Percentiles rank a stretch among this genome's conserved stretches.
These are phyloP conservation scores for Diorhabda carinulata DNA, from an alignment of 1,140 invertebrate genomes.

Conservation along the genomic window DNA sequence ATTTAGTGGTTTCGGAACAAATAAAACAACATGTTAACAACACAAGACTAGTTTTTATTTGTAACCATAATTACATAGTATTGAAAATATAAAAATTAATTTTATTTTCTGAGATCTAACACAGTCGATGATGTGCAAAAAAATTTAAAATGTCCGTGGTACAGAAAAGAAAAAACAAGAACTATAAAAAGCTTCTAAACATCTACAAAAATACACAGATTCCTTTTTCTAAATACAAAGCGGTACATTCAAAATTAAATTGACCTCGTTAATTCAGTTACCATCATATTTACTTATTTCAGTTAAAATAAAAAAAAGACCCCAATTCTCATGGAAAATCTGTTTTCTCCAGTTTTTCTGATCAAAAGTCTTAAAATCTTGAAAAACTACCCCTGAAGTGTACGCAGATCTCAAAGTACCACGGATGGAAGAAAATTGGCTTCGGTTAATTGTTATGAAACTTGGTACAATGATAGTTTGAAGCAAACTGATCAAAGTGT, in stretches of 20 bases:
- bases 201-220: slow-evolving; percentile 34
- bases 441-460: no score
- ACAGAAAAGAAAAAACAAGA: slow-evolving; percentile 13
- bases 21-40: slow-evolving; percentile 19
- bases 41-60: slow-evolving; percentile 33
- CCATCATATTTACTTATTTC: no score
- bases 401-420: no score
- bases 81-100: slow-evolving; percentile 30
- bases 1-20: not conserved
- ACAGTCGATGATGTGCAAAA: slow-evolving; percentile 28
- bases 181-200: slow-evolving; percentile 21
- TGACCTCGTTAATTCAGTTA: no score
- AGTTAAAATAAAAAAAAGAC: no score
- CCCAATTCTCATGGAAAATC: no score
- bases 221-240: slow-evolving; percentile 25
- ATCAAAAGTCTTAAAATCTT: no score
- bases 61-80: slow-evolving; percentile 30
- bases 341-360: no score
- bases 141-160: slow-evolving; percentile 15
- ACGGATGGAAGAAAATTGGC: no score
- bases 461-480: no score
- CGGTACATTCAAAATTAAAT: not conserved
- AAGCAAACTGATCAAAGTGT: no score
- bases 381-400: no score
- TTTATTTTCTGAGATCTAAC: slow-evolving; percentile 26